These are phyloP conservation scores for Endotricha flammealis DNA, from an alignment of 2,888 invertebrate genomes.

Conservation along the genomic window DNA sequence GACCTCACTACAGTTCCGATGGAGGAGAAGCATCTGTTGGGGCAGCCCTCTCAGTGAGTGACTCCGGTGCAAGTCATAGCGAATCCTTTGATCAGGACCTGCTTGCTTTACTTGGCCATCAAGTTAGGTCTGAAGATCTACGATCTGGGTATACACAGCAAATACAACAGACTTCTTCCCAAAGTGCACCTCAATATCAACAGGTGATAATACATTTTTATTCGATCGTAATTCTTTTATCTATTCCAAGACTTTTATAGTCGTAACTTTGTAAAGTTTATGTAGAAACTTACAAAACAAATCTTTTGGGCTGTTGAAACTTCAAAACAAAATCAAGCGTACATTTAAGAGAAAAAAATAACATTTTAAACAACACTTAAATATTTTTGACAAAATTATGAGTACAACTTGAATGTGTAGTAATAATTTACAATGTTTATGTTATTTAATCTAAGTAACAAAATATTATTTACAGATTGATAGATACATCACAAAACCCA, in stretches of 20 bases:
- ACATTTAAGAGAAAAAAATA: too few species aligned
- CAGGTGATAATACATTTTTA: conserved; percentile 31
- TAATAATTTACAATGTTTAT: background rate
- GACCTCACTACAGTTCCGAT: conserved; percentile 57
- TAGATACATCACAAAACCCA: conserved; percentile 59
- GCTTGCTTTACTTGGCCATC: conserved; percentile 51
- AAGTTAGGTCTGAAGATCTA: conserved; percentile 46
- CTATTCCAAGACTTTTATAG: too few species aligned
- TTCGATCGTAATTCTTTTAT: too few species aligned
- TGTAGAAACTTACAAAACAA: too few species aligned
- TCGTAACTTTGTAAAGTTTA: too few species aligned
- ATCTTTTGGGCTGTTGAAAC: too few species aligned
- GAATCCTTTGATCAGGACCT: conserved; percentile 54
- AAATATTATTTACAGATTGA: conserved; percentile 50
- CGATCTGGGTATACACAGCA: conserved; percentile 39
- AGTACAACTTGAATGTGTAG: background rate
- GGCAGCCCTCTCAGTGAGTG: conserved; percentile 65
- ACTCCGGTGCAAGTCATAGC: conserved; percentile 42
- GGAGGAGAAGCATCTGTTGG: conserved; percentile 71
- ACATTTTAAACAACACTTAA: too few species aligned
- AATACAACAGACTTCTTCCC: conserved; percentile 43
- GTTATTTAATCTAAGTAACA: background rate
- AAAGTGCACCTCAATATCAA: conserved; percentile 49
- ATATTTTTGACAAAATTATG: too few species aligned
- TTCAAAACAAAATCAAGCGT: too few species aligned